Evolutionary conservation across 2,797 vertebrate genomes (phyloP).

Genomic region (Emys orbicularis): DNA sequence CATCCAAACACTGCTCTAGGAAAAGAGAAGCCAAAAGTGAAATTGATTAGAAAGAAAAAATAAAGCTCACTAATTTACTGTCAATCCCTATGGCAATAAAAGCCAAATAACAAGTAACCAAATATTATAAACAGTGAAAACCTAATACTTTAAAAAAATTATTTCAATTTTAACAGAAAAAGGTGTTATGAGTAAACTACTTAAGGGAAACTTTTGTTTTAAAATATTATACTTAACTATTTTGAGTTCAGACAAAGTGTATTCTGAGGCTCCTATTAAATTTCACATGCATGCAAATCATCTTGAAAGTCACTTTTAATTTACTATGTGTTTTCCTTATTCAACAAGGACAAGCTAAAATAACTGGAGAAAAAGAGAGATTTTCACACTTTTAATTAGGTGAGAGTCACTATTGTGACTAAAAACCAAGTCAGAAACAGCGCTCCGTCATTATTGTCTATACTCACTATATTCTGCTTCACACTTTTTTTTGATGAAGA

Average conservation of each 20-base stretch:
- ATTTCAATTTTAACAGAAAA: neutral
- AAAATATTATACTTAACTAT: neutral
- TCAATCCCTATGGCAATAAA: neutral
- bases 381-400: slow-evolving; percentile 55
- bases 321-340: slow-evolving; percentile 3
- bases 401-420: slow-evolving; percentile 43
- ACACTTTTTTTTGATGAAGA: neutral
- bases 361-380: slow-evolving; percentile 3
- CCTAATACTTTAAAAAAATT: neutral
- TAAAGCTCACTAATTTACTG: neutral
- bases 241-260: neutral
- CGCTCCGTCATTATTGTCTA: slow-evolving; percentile 42
- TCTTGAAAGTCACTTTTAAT: neutral
- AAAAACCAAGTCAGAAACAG: slow-evolving; percentile 45
- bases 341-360: slow-evolving; percentile 30
- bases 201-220: neutral
- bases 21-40: neutral
- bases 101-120: neutral
- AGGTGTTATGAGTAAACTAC: neutral
- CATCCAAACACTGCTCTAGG: neutral
- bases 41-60: neutral
- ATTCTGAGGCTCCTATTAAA: neutral
- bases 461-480: slow-evolving; percentile 3
- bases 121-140: neutral
- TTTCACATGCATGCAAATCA: neutral